Percentiles rank a stretch among this genome's conserved stretches.
phyloP scores from a whole-genome alignment of 2,113 vertebrate genomes.

The Tragelaphus buxtoni region DNA sequence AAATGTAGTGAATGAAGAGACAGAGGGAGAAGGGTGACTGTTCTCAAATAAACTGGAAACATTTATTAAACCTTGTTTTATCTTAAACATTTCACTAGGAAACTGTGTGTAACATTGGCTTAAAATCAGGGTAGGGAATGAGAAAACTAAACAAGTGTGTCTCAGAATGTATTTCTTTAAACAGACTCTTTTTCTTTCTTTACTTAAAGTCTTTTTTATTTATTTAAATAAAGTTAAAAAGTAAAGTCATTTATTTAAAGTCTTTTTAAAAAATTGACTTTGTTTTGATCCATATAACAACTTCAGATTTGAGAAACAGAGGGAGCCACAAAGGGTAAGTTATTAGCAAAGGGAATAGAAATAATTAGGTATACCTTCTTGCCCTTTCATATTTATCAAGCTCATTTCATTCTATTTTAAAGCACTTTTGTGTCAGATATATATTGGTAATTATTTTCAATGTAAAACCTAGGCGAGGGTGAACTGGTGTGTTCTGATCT shows the following conservation, averaged over 20 bases:
- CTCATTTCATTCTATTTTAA: neutral
- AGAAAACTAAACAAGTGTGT: neutral
- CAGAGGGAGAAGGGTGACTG: neutral
- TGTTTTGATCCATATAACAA: neutral
- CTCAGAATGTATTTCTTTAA: constrained; percentile 32
- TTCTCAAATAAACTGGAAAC: constrained; percentile 35
- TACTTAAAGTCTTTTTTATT: neutral
- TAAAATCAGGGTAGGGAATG: neutral
- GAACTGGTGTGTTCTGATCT: neutral
- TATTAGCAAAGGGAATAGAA: neutral
- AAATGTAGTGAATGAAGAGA: constrained; percentile 15
- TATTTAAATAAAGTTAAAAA: neutral
- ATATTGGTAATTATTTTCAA: neutral
- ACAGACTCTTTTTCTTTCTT: neutral
- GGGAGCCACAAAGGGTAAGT: neutral
- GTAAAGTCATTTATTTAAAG: neutral
- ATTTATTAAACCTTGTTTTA: constrained; percentile 41
- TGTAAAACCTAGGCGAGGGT: neutral
- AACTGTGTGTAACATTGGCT: neutral
- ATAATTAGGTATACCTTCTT: neutral
- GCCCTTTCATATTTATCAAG: neutral
- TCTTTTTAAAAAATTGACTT: neutral
- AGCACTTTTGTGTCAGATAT: neutral
- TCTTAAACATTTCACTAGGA: constrained; percentile 9
- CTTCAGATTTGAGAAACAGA: neutral